Conservation (phyloP, 2,797 vertebrate species). For the Alca torda region DNA sequence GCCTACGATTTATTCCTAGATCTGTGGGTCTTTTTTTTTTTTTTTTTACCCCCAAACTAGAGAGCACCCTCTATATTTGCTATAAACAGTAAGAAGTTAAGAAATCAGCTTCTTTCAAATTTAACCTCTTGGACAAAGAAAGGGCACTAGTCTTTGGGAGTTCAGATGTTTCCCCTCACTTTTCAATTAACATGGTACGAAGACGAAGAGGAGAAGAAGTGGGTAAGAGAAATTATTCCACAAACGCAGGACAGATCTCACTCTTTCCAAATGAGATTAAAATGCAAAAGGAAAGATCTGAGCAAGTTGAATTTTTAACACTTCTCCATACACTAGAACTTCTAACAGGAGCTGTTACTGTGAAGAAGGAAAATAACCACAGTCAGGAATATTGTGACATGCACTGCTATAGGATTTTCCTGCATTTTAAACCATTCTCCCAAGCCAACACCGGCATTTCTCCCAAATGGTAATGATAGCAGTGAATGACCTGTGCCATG, state of each 20-base stretch:
- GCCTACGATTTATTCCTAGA: neutral
- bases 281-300: neutral
- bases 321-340: neutral
- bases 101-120: neutral
- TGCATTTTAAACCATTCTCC: neutral
- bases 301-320: neutral
- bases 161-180: neutral
- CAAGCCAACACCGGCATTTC: neutral
- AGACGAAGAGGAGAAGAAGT: neutral
- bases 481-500: neutral
- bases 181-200: neutral
- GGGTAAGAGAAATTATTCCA: neutral
- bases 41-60: neutral
- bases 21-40: neutral
- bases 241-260: neutral
- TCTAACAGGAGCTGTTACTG: neutral
- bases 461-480: rapidly evolving
- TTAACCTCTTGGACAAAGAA: neutral
- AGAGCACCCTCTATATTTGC: neutral
- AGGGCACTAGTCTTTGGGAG: neutral
- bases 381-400: neutral
- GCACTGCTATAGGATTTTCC: neutral
- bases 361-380: neutral
- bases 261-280: neutral
- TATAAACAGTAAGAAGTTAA: neutral